Conservation (phyloP, 2,113 vertebrate species). For the Choloepus hoffmanni region DNA sequence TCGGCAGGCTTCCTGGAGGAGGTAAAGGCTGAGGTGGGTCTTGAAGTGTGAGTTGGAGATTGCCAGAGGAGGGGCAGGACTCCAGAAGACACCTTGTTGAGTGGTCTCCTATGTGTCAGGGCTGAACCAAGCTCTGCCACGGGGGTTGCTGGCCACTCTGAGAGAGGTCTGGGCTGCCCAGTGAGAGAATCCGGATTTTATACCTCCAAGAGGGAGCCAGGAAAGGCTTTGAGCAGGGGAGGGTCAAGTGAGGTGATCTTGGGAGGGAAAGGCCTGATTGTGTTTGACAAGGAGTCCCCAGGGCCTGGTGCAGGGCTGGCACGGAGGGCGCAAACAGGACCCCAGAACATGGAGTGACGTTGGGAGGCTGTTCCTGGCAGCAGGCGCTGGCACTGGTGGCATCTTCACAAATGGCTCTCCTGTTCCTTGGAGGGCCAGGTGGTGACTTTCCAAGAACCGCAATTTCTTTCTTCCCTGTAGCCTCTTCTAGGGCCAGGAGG, state of each 20-base stretch:
- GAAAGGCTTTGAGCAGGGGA: neutral
- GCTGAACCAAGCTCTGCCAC: neutral
- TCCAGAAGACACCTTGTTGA: neutral
- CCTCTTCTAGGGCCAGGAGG: neutral
- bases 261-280: neutral
- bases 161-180: neutral
- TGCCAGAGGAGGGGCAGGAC: neutral
- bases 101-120: neutral
- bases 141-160: rapidly evolving
- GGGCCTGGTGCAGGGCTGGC: rapidly evolving
- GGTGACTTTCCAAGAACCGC: constrained; percentile 59
- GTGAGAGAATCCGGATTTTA: neutral
- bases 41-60: neutral
- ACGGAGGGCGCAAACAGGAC: rapidly evolving
- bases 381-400: neutral
- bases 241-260: neutral
- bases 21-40: neutral
- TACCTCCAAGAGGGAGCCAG: neutral
- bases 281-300: neutral
- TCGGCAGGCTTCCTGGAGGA: constrained; percentile 13
- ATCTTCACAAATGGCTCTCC: neutral
- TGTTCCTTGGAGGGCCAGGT: neutral
- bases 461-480: constrained; percentile 47
- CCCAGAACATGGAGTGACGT: neutral
- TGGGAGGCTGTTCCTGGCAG: neutral